Evolutionary conservation across 2,888 invertebrate species (phyloP).

Genomic region (Prosopocoilus inquinatus): DNA sequence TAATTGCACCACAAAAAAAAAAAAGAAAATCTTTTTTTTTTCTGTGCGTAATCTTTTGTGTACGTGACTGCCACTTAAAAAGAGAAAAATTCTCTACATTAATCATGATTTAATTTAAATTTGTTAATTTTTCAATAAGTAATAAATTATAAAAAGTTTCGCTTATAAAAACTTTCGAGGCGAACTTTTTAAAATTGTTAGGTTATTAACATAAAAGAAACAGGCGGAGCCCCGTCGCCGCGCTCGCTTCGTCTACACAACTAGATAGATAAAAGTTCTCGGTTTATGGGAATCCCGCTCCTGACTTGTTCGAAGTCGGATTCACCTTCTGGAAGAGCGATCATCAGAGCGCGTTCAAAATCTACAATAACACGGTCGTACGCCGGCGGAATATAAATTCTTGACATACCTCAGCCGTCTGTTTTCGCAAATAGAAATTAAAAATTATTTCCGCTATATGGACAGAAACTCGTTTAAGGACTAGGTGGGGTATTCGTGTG

Average conservation of each 20-base stretch:
- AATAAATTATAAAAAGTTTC: no score
- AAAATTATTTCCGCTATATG: constrained; percentile 46
- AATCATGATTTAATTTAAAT: no score
- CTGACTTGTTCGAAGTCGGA: constrained; percentile 29
- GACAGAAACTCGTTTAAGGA: constrained; percentile 29
- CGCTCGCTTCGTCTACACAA: constrained; percentile 16
- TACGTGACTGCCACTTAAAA: no score
- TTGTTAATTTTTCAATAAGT: no score
- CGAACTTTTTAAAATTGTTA: not conserved
- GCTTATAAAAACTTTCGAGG: no score
- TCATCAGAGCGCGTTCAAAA: constrained; percentile 29
- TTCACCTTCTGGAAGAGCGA: constrained; percentile 24
- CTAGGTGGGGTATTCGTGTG: not conserved
- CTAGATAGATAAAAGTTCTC: constrained; percentile 27
- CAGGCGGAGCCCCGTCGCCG: constrained; percentile 11
- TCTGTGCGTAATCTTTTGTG: no score
- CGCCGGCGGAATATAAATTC: constrained; percentile 23
- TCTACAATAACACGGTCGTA: constrained; percentile 24
- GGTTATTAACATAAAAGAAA: constrained; percentile 5
- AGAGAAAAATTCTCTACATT: no score
- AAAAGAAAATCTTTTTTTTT: no score
- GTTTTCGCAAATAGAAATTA: constrained; percentile 50
- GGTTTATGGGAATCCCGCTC: constrained; percentile 30
- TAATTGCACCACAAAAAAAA: no score
- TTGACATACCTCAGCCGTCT: constrained; percentile 24